These are phyloP conservation scores for Eueremaeus valkanovi DNA, from an alignment of 2,888 invertebrate species.

Conservation along the genomic window DNA sequence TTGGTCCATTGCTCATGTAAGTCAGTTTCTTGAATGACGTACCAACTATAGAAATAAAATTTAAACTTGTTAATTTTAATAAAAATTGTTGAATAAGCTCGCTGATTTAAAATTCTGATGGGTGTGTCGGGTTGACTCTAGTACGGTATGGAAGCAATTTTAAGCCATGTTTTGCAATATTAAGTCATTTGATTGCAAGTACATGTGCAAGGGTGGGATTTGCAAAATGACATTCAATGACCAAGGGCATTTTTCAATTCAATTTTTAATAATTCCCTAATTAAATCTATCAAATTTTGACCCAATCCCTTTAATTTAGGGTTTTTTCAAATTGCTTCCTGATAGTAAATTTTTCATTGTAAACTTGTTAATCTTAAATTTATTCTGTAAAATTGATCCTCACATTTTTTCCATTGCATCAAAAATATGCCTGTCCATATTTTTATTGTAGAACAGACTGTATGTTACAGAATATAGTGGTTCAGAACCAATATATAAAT, in stretches of 20 bases:
- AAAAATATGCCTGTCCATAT: not conserved
- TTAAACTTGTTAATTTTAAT: not conserved
- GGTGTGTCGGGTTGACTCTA: no score
- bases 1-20: not conserved
- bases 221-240: no score
- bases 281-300: no score
- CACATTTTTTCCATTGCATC: not conserved
- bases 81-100: not conserved
- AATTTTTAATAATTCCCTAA: no score
- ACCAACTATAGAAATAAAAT: not conserved
- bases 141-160: no score
- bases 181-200: no score
- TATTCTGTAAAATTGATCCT: not conserved
- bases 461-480: not conserved
- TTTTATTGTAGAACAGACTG: not conserved
- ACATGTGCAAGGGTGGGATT: no score
- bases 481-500: not conserved
- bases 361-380: not conserved
- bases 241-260: no score
- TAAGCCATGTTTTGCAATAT: no score
- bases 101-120: no score
- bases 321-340: no score
- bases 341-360: not conserved
- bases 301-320: no score
- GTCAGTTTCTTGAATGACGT: not conserved